Conservation (phyloP, 1,140 invertebrate genomes). For the Drosophila ohnishii region DNA sequence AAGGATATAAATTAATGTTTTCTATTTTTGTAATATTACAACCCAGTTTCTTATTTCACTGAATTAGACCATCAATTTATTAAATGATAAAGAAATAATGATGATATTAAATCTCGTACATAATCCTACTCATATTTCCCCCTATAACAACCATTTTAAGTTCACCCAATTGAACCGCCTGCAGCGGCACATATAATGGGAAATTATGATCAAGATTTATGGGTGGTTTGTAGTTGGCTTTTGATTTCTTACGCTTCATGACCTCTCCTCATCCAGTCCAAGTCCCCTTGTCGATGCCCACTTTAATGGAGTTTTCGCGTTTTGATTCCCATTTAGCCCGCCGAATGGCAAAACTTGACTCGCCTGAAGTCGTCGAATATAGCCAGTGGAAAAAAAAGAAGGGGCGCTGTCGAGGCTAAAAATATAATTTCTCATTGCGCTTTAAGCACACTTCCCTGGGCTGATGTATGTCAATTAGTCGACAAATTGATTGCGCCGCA, state of each 20-base stretch:
- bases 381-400: not conserved
- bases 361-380: constrained; percentile 1
- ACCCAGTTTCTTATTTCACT: not conserved
- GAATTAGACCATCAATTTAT: not conserved
- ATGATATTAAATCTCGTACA: constrained; percentile 2
- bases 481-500: constrained; percentile 69
- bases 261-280: constrained; percentile 1
- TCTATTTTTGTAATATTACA: too few relatives aligned
- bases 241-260: constrained; percentile 32
- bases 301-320: constrained; percentile 58
- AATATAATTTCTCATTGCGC: constrained; percentile 66
- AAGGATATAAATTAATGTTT: not conserved
- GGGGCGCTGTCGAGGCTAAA: constrained; percentile 44
- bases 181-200: constrained; percentile 10
- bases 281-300: constrained; percentile 16
- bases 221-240: constrained; percentile 25
- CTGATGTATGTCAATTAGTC: constrained; percentile 77
- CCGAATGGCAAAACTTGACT: constrained; percentile 3
- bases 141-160: constrained; percentile 3
- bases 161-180: constrained; percentile 25
- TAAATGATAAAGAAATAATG: not conserved
- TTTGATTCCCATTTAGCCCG: constrained; percentile 41
- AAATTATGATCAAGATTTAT: constrained; percentile 37
- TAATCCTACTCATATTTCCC: constrained; percentile 5
- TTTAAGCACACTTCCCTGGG: constrained; percentile 61